These are phyloP conservation scores for Hylomyscus alleni DNA, from an alignment of 2,797 vertebrate genomes.

Conservation along the genomic window DNA sequence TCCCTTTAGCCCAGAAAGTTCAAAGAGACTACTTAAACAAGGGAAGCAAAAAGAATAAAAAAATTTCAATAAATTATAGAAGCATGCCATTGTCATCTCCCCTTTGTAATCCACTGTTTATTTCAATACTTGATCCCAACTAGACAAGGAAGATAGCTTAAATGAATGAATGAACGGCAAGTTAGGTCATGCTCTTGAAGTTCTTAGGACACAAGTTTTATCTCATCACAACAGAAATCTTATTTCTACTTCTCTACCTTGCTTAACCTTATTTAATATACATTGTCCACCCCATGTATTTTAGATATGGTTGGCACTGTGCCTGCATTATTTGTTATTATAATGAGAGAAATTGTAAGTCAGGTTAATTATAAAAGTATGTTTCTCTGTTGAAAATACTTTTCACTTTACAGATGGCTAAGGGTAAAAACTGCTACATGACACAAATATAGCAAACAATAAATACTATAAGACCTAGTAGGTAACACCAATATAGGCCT, in stretches of 20 bases:
- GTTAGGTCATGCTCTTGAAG: neutral
- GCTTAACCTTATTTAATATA: neutral
- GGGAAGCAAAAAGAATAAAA: neutral
- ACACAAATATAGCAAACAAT: neutral
- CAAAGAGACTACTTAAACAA: neutral
- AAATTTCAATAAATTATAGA: neutral
- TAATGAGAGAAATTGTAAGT: neutral
- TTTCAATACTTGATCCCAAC: neutral
- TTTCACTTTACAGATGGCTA: neutral
- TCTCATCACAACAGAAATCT: neutral
- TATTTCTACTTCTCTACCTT: neutral
- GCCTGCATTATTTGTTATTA: neutral
- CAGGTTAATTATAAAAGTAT: neutral
- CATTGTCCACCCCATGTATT: neutral
- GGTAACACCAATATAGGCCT: neutral
- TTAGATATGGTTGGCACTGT: neutral
- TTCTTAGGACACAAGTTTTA: neutral
- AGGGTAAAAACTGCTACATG: neutral
- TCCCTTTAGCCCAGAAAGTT: neutral
- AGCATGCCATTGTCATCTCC: neutral
- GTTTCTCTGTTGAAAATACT: neutral
- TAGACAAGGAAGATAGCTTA: neutral
- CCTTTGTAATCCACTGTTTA: neutral
- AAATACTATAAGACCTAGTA: neutral
- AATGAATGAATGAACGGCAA: neutral